Evolutionary conservation across 2,113 vertebrate genomes (phyloP).

Genomic region (Gnathonemus longibarbis): DNA sequence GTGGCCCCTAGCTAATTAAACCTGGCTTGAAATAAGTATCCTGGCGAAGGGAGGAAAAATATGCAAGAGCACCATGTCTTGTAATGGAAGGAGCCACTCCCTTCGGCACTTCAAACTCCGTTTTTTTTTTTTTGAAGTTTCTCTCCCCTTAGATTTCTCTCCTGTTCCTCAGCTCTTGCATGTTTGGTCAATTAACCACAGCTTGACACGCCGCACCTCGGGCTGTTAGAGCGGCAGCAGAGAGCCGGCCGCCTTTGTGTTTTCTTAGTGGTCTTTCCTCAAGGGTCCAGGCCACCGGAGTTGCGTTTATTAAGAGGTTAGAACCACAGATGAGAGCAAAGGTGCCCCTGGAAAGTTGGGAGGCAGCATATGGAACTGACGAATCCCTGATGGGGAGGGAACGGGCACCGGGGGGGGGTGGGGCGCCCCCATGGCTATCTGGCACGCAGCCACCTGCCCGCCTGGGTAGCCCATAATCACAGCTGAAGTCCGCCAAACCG

Average conservation of each 20-base stretch:
- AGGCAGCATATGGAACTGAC: slow-evolving; percentile 38
- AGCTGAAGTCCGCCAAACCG: slow-evolving; percentile 44
- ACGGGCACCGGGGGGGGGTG: slow-evolving; percentile 34
- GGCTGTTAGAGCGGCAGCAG: background rate
- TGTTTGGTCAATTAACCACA: slow-evolving; percentile 15
- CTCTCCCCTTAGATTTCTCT: background rate
- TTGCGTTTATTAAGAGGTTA: background rate
- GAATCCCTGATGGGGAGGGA: slow-evolving; percentile 37
- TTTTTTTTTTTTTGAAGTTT: background rate
- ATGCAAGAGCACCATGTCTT: background rate
- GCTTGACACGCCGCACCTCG: slow-evolving; percentile 2
- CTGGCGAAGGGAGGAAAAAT: background rate
- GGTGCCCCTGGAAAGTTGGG: background rate
- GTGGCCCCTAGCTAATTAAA: slow-evolving; percentile 10
- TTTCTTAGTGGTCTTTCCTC: background rate
- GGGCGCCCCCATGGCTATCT: slow-evolving; percentile 50
- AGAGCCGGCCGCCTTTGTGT: background rate
- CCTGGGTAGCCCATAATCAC: slow-evolving; percentile 65
- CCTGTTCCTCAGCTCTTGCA: background rate
- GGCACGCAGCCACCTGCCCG: slow-evolving; percentile 48
- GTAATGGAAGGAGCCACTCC: background rate
- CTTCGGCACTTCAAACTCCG: background rate
- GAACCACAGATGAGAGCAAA: background rate
- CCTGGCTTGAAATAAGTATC: slow-evolving; percentile 12
- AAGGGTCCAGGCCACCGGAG: background rate